Evolutionary conservation across 1,140 invertebrate genomes (phyloP), one percentile per base, ranked within the genome.

Genomic region (Ptiloglossa arizonensis): DNA sequence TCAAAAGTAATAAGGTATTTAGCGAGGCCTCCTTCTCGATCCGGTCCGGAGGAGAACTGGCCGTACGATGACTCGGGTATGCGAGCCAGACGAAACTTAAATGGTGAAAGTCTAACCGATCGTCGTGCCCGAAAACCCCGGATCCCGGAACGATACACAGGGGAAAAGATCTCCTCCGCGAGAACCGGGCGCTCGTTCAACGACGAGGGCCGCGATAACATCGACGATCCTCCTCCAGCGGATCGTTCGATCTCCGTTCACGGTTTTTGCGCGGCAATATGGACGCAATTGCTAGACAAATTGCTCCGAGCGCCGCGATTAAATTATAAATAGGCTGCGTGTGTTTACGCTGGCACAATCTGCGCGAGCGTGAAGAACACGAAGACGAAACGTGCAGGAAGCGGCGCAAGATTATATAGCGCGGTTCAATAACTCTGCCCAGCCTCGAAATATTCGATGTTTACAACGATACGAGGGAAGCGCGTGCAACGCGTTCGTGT

Each of bases 51-150:
- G 52, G 52, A 50, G 32, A 52, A 59, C 62, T 59, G 67, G 77
- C 50, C 50, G 79, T 60, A 76, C 62, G 80, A 85, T 79, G 80
- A 84, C 60, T 79, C 78, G 80, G 68, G 56, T 56, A 66, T 59
- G 70, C 71, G 79, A 81, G 35, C 71, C 73, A 77, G 85, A 81
- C 86, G 85, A 83, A 86, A 86, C 87, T 89, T 89, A 89, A 90
- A 89, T 79, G 88, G 89, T 88, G 89, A 90, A 90, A 90, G 89
- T 88, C 81, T 79, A 79, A 71, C 63, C 73, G 75, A 77, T 81
- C 79, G 29, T 69, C 54, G 64, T 24, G 44, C 71, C 73, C 77
- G 46, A 70, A 83, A 86, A 87, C 83, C 73, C 62, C 38, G 29
- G 41, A 60, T 62, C 54, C 64, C 9, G 19, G 63, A 72, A 56